phyloP scores from a whole-genome alignment of 2,113 vertebrate genomes.

The Dolichotis patagonum region DNA sequence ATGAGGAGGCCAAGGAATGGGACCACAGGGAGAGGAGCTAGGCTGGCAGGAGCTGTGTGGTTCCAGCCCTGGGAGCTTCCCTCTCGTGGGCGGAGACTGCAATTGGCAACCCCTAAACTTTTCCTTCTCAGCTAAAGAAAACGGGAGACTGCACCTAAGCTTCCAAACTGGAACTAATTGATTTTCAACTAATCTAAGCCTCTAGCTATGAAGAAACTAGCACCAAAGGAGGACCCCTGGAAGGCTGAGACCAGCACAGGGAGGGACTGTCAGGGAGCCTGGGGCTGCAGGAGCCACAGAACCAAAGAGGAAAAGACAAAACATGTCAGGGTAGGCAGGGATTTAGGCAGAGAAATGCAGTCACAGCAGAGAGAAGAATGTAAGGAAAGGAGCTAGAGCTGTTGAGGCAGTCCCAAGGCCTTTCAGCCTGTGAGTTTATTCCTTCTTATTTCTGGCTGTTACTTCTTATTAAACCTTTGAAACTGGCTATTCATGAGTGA shows the following conservation, averaged over 20 bases:
- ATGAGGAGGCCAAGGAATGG: slow-evolving; percentile 62
- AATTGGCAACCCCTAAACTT: slow-evolving; percentile 86
- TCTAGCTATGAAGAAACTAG: slow-evolving; percentile 72
- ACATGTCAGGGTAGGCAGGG: neutral
- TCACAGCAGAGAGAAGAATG: neutral
- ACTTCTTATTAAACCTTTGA: neutral
- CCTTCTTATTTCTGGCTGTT: neutral
- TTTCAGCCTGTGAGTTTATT: neutral
- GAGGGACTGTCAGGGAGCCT: slow-evolving; percentile 36
- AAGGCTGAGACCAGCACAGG: slow-evolving; percentile 20
- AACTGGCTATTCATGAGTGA: neutral
- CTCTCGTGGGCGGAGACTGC: slow-evolving; percentile 80
- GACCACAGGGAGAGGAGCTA: slow-evolving; percentile 74
- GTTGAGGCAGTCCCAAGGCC: neutral
- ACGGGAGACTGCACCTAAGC: slow-evolving; percentile 81
- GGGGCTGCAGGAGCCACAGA: slow-evolving; percentile 36
- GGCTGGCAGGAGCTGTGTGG: slow-evolving; percentile 74
- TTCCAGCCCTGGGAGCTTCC: slow-evolving; percentile 81
- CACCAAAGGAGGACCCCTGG: slow-evolving; percentile 73
- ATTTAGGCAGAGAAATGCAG: no score
- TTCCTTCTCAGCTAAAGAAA: slow-evolving; percentile 83
- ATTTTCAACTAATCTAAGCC: slow-evolving; percentile 82
- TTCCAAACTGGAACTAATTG: slow-evolving; percentile 86
- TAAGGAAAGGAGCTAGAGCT: neutral
- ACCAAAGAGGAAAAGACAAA: neutral